These are phyloP conservation scores for Hylaeus volcanicus DNA, from an alignment of 1,140 invertebrate species.

Conservation along the genomic window DNA sequence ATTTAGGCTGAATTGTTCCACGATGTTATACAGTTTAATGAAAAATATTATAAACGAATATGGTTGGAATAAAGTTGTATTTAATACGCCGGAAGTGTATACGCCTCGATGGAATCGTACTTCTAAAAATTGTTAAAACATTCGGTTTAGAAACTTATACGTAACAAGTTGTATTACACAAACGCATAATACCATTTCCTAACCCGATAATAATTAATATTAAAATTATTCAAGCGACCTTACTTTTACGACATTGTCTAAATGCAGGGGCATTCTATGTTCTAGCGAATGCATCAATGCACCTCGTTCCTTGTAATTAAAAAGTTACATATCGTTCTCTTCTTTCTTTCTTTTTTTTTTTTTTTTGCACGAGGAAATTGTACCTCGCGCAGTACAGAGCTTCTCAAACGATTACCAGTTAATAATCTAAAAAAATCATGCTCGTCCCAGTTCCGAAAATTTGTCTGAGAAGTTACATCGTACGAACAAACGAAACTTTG, in stretches of 20 bases:
- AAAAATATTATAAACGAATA: constrained; percentile 45
- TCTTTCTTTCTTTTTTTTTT: neutral
- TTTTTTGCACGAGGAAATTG: neutral
- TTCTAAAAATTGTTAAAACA: constrained; percentile 43
- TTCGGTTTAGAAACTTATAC: constrained; percentile 37
- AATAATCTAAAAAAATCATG: too few relatives aligned
- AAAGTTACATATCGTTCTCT: neutral
- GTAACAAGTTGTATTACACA: constrained; percentile 30
- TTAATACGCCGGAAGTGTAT: constrained; percentile 6
- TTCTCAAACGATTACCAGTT: neutral
- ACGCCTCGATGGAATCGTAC: constrained; percentile 34
- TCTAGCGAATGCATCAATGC: constrained; percentile 1
- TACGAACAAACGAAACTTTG: constrained; percentile 12
- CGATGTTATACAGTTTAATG: constrained; percentile 45
- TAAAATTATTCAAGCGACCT: constrained; percentile 41
- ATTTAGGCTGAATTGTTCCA: constrained; percentile 50
- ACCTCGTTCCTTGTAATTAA: constrained; percentile 1
- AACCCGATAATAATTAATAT: constrained; percentile 23
- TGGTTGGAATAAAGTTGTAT: constrained; percentile 38
- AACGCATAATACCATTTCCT: constrained; percentile 24
- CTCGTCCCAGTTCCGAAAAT: too few relatives aligned
- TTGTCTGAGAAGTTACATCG: too few relatives aligned
- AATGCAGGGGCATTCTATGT: neutral
- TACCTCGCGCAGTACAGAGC: neutral
- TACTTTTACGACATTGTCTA: constrained; percentile 11